Conservation (phyloP, 2,797 vertebrate species). For the Poeciliopsis infans region DNA sequence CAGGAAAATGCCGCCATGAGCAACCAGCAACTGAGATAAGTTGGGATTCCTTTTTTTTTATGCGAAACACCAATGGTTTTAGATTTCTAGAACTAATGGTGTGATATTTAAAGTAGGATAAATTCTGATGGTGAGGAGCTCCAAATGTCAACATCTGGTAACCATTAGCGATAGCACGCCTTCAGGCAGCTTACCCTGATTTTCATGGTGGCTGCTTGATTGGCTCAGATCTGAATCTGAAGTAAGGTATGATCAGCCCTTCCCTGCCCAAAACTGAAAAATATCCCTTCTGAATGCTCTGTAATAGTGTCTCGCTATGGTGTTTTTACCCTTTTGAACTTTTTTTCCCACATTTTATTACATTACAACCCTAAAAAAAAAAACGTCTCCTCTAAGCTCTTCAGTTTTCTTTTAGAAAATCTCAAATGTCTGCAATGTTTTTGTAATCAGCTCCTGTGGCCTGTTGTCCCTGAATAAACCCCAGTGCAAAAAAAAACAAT, state of each 20-base stretch:
- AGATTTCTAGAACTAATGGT: slow-evolving; percentile 11
- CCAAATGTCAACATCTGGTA: slow-evolving; percentile 46
- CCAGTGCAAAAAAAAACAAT: background rate
- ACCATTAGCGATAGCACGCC: slow-evolving; percentile 49
- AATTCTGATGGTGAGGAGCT: slow-evolving; percentile 13
- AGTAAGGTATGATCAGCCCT: slow-evolving; percentile 49
- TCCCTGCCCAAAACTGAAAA: slow-evolving; percentile 9
- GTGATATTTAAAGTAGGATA: slow-evolving; percentile 3
- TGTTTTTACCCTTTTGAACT: slow-evolving; percentile 14
- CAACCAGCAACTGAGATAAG: background rate
- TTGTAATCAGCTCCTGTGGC: background rate
- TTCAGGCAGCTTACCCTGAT: slow-evolving; percentile 39
- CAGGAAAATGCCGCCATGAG: slow-evolving; percentile 1
- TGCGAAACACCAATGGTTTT: slow-evolving; percentile 13
- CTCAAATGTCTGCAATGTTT: background rate
- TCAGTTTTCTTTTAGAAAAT: background rate
- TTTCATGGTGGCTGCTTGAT: slow-evolving; percentile 30
- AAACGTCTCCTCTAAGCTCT: background rate
- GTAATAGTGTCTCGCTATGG: slow-evolving; percentile 23
- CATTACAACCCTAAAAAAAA: background rate
- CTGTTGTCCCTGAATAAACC: background rate
- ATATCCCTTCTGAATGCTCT: slow-evolving; percentile 11
- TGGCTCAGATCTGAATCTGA: slow-evolving; percentile 44
- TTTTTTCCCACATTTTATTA: slow-evolving; percentile 12
- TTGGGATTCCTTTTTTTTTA: slow-evolving; percentile 1